Evolutionary conservation across 2,797 vertebrate genomes (phyloP), one percentile per base, ranked within the genome.

Genomic region (Anas acuta): DNA sequence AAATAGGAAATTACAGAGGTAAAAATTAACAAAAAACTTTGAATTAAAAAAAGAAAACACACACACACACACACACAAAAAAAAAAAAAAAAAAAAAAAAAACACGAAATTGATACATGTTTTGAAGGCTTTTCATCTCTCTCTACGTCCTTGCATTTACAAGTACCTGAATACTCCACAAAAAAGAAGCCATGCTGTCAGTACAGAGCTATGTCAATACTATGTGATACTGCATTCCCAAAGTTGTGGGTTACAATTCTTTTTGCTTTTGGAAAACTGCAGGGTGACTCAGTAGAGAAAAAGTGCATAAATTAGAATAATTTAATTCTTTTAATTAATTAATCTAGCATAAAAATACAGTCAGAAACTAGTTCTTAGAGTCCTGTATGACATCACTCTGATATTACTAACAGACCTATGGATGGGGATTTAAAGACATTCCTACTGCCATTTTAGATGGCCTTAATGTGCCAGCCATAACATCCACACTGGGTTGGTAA

Each of bases 1-100:
- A 85, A 96, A 92, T 83, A 84, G 92, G 82, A 51, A 74, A 84
- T 76, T 62, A 35, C 75, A 74, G 70, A 65, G 65, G 56, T 84
- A 79, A 71, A 69, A 90, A 92, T 75, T 39, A 85, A 65, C 45
- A 32, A 43, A 49, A 64, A 87, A 17, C 89, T 49, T 89, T 86
- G 43, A 75, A 71, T 74, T 3, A 92, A 56, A 73, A 77, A n/a
- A 82, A 94, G 39, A 57, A 65, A 60, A 54, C 4, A 28, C n/a
- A 49, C n/a, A 25, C 15, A 25, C 8, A 33, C 33, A n/a, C n/a
- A 35, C 35, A 35, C 35, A 7, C 25, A 33, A 13, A 18, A 43
- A 7, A n/a, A n/a, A n/a, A n/a, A n/a, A n/a, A n/a, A 26, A 30
- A 41, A 35, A 35, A 35, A 35, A 35, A 35, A 8, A 35, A 8